Evolutionary conservation across 2,113 vertebrate species (phyloP), one percentile per base, ranked within the genome.

Genomic region (Ciconia boyciana): DNA sequence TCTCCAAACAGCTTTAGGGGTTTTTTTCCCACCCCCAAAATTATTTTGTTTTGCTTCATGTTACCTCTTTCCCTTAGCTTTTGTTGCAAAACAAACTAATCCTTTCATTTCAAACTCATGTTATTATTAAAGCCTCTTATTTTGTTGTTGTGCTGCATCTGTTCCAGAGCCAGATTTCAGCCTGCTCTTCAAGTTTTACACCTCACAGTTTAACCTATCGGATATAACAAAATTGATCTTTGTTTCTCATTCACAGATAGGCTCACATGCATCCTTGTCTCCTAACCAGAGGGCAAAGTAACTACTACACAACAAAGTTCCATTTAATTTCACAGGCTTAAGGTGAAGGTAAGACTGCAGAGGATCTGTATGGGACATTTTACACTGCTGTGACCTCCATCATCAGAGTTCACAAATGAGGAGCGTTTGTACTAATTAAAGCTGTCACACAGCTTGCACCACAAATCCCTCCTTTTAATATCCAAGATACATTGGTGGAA

Each of bases 91-190:
- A 64, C 52, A 51, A 87, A 64, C 32, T 86, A 94, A 96, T 94
- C 91, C 89, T 89, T 96, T 93, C 82, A 92, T 95, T 94, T 95
- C 74, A 21, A 90, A 82, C 69, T 70, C 92, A 68, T 75, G 81
- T 94, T 26, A 21, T 79, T 79, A 44, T 68, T 64, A 95, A 97
- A 97, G 82, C 92, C 44, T 95, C 87, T 87, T 78, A 91, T 29
- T 78, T 75, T 36, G 7, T 22, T 36, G 13, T 21, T 62, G 57
- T 31, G 39, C 61, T 76, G 44, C 85, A 90, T 39, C 96, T 90
- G 82, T 82, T 85, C 70, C 82, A 71, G 61, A 62, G 61, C 44
- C 78, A 76, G 52, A 79, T 51, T 82, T 80, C 57, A 83, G 71
- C 69, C 15, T 68, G 13, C 43, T n/a, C 0, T 43, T 71, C 32